Evolutionary conservation across 2,797 vertebrate genomes (phyloP).

Genomic region (Linurgus olivaceus): DNA sequence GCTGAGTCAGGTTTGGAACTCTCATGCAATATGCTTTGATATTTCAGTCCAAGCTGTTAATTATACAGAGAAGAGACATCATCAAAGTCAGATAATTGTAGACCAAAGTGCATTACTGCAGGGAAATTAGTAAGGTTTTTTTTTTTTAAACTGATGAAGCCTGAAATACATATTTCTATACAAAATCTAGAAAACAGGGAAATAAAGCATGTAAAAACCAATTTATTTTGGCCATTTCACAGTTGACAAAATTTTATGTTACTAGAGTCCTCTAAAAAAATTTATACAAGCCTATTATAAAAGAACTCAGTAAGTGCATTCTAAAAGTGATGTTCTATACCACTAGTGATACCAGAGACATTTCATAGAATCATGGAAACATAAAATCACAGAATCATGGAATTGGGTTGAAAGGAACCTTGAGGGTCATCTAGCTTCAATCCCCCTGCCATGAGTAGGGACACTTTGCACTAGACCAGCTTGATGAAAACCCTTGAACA

Average conservation of each 20-base stretch:
- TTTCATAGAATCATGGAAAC: neutral
- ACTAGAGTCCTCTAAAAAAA: neutral
- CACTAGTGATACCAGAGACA: neutral
- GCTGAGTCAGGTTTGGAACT: conserved; percentile 1
- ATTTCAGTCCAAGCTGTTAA: conserved; percentile 5
- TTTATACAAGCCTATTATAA: neutral
- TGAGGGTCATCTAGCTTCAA: neutral
- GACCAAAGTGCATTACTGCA: neutral
- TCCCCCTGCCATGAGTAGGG: neutral
- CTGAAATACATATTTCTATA: neutral
- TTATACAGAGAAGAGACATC: neutral
- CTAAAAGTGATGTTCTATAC: neutral
- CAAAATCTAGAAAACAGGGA: neutral
- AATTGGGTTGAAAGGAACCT: neutral
- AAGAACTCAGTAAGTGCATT: neutral
- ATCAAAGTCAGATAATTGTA: neutral
- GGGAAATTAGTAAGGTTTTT: neutral
- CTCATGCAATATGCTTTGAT: neutral
- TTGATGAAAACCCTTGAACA: neutral
- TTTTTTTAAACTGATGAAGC: neutral
- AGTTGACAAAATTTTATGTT: neutral
- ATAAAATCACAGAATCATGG: neutral
- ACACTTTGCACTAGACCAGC: neutral
- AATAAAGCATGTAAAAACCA: neutral
- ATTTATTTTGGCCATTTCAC: neutral